These are phyloP conservation scores for Apantesis nais DNA, from an alignment of 2,888 invertebrate genomes.

Conservation along the genomic window DNA sequence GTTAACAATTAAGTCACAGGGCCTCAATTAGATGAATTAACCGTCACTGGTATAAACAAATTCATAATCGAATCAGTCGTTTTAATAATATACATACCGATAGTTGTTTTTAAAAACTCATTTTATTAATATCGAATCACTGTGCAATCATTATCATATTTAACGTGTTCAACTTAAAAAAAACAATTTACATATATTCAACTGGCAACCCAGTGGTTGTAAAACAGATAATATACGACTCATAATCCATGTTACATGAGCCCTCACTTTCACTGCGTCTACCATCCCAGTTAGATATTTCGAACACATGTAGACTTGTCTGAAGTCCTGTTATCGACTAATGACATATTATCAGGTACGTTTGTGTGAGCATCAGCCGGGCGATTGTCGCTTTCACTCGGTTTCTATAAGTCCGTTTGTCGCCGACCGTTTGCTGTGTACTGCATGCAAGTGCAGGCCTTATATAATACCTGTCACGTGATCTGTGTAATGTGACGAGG, in stretches of 20 bases:
- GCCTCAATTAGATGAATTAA: no score
- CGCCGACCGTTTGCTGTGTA: conserved; percentile 14
- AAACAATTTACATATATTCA: not conserved
- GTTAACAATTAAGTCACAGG: no score
- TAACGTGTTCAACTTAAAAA: no score
- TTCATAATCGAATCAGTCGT: no score
- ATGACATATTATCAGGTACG: conserved; percentile 16
- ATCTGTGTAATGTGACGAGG: conserved; percentile 14
- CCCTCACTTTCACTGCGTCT: conserved; percentile 13
- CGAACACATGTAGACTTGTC: conserved; percentile 12
- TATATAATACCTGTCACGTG: conserved; percentile 33
- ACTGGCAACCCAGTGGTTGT: not conserved
- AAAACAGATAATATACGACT: not conserved
- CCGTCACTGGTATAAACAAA: no score
- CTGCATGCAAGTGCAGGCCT: conserved; percentile 17
- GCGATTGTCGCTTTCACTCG: conserved; percentile 46
- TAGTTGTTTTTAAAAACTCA: no score
- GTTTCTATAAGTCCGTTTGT: conserved; percentile 34
- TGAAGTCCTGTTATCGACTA: conserved; percentile 32
- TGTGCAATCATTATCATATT: not conserved
- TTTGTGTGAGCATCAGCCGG: conserved; percentile 27
- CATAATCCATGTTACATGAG: not conserved
- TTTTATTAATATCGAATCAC: no score
- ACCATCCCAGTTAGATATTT: not conserved
- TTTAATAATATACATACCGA: no score